Evolutionary conservation across 2,113 vertebrate species (phyloP).

Genomic region (Chloropsis cyanopogon): DNA sequence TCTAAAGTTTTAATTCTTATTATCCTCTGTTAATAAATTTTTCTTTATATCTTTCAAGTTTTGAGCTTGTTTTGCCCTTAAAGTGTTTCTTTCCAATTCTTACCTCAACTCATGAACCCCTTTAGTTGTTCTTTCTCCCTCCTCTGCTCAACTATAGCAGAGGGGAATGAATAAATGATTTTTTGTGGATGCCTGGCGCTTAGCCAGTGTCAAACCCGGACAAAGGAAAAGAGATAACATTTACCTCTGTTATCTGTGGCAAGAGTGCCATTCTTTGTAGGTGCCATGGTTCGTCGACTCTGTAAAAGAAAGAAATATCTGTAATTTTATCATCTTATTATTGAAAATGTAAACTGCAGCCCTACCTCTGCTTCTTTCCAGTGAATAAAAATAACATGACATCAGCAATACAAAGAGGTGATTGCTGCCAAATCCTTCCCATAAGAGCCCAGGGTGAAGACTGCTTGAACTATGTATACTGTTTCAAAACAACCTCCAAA

Average conservation of each 20-base stretch:
- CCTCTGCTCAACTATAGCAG: background rate
- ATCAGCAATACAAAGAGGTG: background rate
- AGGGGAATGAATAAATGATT: background rate
- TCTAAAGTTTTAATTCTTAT: background rate
- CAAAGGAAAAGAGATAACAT: background rate
- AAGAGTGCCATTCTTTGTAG: conserved; percentile 84
- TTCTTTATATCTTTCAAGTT: background rate
- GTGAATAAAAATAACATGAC: background rate
- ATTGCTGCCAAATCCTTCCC: background rate
- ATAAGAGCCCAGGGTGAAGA: background rate
- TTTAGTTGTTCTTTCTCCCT: background rate
- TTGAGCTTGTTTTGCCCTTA: background rate
- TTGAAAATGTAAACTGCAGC: background rate
- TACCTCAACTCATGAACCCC: background rate
- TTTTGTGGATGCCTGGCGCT: background rate
- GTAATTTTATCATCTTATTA: background rate
- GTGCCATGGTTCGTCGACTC: conserved; percentile 79
- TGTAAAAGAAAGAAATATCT: conserved; percentile 62
- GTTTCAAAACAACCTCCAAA: background rate
- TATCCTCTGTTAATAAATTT: background rate
- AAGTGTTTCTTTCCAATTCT: background rate
- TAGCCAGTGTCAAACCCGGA: background rate
- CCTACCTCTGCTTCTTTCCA: background rate
- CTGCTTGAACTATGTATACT: background rate
- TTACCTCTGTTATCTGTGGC: conserved; percentile 89